phyloP scores from a whole-genome alignment of 1,140 invertebrate genomes.

The Eueides isabella region DNA sequence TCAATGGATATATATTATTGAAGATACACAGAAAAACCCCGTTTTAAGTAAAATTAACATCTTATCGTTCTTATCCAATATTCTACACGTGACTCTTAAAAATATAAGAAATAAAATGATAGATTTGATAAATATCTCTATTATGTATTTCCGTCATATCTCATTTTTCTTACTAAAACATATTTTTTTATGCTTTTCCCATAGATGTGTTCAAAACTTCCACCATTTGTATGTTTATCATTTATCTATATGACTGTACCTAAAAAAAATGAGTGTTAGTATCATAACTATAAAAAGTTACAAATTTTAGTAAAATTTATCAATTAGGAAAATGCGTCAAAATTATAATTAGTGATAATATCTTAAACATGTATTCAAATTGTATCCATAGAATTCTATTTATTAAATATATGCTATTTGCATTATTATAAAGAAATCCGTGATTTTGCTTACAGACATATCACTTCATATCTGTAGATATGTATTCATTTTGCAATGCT shows the following conservation, averaged over 20 bases:
- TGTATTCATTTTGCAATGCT: constrained; percentile 14
- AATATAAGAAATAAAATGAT: not conserved
- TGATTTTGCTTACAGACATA: constrained; percentile 34
- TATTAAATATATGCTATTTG: not conserved
- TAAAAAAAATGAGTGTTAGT: not conserved
- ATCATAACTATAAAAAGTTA: not conserved
- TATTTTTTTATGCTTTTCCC: not conserved
- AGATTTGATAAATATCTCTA: not conserved
- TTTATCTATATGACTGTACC: not conserved
- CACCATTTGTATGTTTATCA: not conserved
- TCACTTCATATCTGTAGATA: constrained; percentile 33
- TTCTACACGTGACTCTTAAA: not conserved
- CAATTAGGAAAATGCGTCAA: not conserved
- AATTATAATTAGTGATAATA: not conserved
- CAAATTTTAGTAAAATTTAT: not conserved
- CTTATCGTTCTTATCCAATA: not conserved
- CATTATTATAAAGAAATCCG: not conserved
- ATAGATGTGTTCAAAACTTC: constrained; percentile 3
- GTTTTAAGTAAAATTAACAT: not conserved
- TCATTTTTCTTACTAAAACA: not conserved
- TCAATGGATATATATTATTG: too few relatives aligned
- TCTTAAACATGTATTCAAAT: not conserved
- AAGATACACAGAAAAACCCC: too few relatives aligned
- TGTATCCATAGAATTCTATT: not conserved
- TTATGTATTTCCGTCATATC: not conserved